Percentiles rank a stretch among this genome's conserved stretches.
phyloP scores from a whole-genome alignment of 1,140 invertebrate genomes.

The Latrodectus geometricus region DNA sequence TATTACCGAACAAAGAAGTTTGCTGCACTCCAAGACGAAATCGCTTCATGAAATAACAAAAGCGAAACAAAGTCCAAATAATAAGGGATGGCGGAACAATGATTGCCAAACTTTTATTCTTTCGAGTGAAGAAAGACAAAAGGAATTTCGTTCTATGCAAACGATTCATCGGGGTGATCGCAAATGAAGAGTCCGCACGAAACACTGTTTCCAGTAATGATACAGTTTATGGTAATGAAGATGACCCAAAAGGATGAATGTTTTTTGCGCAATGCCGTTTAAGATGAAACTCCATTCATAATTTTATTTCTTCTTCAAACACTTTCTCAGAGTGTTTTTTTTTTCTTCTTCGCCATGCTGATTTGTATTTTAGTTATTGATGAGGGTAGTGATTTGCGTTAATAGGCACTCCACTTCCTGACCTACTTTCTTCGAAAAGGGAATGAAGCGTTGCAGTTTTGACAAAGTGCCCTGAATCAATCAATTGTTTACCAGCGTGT shows the following conservation, averaged over 20 bases:
- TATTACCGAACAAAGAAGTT: too few species aligned
- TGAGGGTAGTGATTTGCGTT: slow-evolving; percentile 14
- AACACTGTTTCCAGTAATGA: slow-evolving; percentile 16
- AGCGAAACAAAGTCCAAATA: not conserved
- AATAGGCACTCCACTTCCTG: slow-evolving; percentile 1
- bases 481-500: not conserved
- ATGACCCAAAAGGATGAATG: slow-evolving; percentile 27
- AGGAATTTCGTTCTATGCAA: slow-evolving; percentile 18
- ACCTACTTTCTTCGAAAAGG: not conserved
- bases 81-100: slow-evolving; percentile 14
- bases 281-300: slow-evolving; percentile 7
- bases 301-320: slow-evolving; percentile 22
- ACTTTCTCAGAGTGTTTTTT: not conserved
- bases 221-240: slow-evolving; percentile 42
- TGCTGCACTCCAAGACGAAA: too few species aligned
- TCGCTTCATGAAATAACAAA: too few species aligned
- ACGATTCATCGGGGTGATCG: not conserved
- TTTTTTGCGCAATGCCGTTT: slow-evolving; percentile 32
- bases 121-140: slow-evolving; percentile 2
- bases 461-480: not conserved
- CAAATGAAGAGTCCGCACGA: slow-evolving; percentile 24
- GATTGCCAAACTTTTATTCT: slow-evolving; percentile 28
- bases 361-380: slow-evolving; percentile 26
- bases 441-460: not conserved
- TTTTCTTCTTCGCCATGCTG: not conserved